Evolutionary conservation across 2,888 invertebrate species (phyloP).

Genomic region (Epicampocera succincta): DNA sequence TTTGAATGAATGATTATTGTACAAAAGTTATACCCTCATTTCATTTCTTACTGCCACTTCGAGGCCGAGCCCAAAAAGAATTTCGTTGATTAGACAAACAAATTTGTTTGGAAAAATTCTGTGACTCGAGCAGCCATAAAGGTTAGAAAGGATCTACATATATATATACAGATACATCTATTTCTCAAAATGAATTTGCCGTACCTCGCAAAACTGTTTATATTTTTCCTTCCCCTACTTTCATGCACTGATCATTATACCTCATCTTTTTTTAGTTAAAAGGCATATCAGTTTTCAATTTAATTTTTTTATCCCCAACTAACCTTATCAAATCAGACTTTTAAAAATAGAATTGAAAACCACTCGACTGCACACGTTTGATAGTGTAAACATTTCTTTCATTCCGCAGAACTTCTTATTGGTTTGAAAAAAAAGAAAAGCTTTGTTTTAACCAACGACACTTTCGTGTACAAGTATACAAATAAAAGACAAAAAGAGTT

Average conservation of each 20-base stretch:
- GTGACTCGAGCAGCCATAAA: too few relatives aligned
- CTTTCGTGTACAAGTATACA: conserved; percentile 28
- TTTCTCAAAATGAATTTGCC: too few relatives aligned
- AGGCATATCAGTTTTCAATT: neutral
- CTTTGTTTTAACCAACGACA: neutral
- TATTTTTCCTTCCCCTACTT: too few relatives aligned
- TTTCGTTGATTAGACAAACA: too few relatives aligned
- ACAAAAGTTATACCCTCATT: too few relatives aligned
- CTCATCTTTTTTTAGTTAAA: conserved; percentile 2
- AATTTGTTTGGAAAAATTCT: too few relatives aligned
- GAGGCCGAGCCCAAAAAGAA: too few relatives aligned
- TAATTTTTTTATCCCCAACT: conserved; percentile 2
- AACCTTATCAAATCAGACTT: conserved; percentile 18
- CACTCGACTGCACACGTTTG: neutral
- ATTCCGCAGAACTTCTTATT: conserved; percentile 20
- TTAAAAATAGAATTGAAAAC: conserved; percentile 21
- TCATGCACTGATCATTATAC: too few relatives aligned
- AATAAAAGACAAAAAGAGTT: conserved; percentile 21
- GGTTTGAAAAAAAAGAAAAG: neutral
- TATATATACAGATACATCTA: too few relatives aligned
- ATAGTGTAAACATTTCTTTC: conserved; percentile 7
- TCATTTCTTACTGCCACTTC: too few relatives aligned
- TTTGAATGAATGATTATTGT: too few relatives aligned
- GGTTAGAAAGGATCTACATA: too few relatives aligned
- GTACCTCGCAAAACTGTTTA: neutral